Percentiles rank a stretch among this genome's conserved stretches.
Evolutionary conservation across 30 jellyfish, hydroid and myxozoan genomes (phyloP).

Genomic region (Pelagia noctiluca): DNA sequence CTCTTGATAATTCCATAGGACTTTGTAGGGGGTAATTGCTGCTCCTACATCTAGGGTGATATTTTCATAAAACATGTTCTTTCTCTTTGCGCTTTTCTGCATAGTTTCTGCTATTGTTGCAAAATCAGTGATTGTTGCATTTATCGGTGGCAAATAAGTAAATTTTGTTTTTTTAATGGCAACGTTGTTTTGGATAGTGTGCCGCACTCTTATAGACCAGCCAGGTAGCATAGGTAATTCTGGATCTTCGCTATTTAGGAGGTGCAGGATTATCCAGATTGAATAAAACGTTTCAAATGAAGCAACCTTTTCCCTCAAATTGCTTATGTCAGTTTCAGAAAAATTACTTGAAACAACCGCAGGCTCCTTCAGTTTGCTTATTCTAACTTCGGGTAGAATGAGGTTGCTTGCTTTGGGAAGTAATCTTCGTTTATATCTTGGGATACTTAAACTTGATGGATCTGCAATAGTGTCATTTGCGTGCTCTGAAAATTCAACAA

Average conservation of each 20-base stretch:
- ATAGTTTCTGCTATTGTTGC: conserved; percentile 18
- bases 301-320: conserved; percentile 17
- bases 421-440: conserved; percentile 32
- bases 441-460: conserved; percentile 15
- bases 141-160: conserved; percentile 59
- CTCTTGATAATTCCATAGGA: conserved; percentile 50
- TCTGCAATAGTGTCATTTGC: not conserved
- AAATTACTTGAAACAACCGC: not conserved
- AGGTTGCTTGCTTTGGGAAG: conserved; percentile 30
- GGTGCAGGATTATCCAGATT: conserved; percentile 14
- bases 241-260: conserved; percentile 21
- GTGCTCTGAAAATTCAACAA: conserved; percentile 26
- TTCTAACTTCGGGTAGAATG: conserved; percentile 37
- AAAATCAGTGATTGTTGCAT: conserved; percentile 51
- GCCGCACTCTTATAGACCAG: conserved; percentile 20
- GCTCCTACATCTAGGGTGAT: conserved; percentile 60
- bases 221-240: conserved; percentile 28
- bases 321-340: not conserved
- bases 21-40: conserved; percentile 52
- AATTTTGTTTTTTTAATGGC: not conserved
- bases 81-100: conserved; percentile 1
- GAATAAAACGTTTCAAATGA: conserved; percentile 24
- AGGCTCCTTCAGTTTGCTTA: conserved; percentile 12
- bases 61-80: conserved; percentile 20
- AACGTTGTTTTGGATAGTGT: conserved; percentile 9